Percentiles rank a stretch among this genome's conserved stretches.
Conservation (phyloP, 2,797 vertebrate genomes). For the Squalus acanthias region DNA sequence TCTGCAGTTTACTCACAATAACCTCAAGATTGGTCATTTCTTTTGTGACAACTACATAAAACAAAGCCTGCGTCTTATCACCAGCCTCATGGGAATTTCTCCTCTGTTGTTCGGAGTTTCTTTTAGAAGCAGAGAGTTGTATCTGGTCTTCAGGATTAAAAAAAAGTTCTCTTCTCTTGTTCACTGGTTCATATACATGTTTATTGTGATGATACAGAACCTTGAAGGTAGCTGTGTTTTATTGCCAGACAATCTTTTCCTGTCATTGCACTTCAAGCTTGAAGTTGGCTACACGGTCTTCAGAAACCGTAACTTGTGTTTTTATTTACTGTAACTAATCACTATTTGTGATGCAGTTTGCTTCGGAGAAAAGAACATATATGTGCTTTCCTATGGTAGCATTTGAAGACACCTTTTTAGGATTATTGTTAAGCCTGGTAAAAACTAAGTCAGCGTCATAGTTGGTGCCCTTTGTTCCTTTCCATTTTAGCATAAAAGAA, state of each 20-base stretch:
- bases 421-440: not conserved
- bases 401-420: not conserved
- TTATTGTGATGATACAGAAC: not conserved
- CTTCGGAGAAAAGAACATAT: not conserved
- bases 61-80: not conserved
- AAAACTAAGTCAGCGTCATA: not conserved
- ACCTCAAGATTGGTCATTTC: not conserved
- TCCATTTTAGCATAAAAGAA: not conserved
- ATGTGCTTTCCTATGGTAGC: not conserved
- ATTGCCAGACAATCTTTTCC: not conserved
- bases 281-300: not conserved
- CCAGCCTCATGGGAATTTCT: not conserved
- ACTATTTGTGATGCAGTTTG: not conserved
- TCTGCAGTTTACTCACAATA: not conserved
- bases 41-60: not conserved
- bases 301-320: not conserved
- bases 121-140: not conserved
- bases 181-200: not conserved
- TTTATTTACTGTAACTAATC: not conserved
- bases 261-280: not conserved
- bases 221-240: not conserved
- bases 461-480: not conserved
- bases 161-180: not conserved
- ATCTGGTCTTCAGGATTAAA: not conserved
- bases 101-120: not conserved